Evolutionary conservation across 2,888 invertebrate genomes (phyloP), one percentile per base, ranked within the genome.

Genomic region (Ditylenchus weischeri): DNA sequence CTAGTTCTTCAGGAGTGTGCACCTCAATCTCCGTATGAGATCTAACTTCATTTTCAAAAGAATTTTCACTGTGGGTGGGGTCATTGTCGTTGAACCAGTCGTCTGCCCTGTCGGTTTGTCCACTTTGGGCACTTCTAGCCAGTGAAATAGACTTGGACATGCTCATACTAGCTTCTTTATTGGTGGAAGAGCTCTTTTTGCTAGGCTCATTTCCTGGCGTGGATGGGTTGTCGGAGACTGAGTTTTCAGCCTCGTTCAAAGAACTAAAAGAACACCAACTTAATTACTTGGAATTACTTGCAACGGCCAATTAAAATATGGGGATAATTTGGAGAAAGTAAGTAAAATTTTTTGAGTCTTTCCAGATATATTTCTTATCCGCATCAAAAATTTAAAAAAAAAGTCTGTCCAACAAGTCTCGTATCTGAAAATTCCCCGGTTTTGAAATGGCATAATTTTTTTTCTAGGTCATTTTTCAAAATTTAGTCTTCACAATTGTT

Each of bases 1-100:
- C 63, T 7, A 72, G 48, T 48, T 71, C 72, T n/a, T 67, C 72
- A 29, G 72, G 70, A 13, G 49, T 48, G 18, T 21, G 57, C 11
- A 65, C 78, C 78, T 77, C 69, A 50, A 78, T 75, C 70, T 79
- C 78, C 68, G 78, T 77, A 18, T 78, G 78, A 11, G 79, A 78
- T 19, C 76, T 76, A 48, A 68, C 71, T 35, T 72, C 70, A 29
- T 73, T 67, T 36, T 77, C 74, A 59, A 68, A 66, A 66, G 69
- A 72, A 47, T 72, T 66, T n/a, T 69, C 70, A 35, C 73, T 75
- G 18, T 67, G 69, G 57, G 68, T 62, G 10, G 62, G 23, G 18
- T 62, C 48, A 62, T 62, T 62, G 68, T 71, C 65, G 62, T 66
- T 49, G 69, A 51, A 60, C 74, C 65, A 75, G 64, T 64, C 73